These are phyloP conservation scores for Xiphophorus couchianus DNA, from an alignment of 2,113 vertebrate genomes.

Conservation along the genomic window DNA sequence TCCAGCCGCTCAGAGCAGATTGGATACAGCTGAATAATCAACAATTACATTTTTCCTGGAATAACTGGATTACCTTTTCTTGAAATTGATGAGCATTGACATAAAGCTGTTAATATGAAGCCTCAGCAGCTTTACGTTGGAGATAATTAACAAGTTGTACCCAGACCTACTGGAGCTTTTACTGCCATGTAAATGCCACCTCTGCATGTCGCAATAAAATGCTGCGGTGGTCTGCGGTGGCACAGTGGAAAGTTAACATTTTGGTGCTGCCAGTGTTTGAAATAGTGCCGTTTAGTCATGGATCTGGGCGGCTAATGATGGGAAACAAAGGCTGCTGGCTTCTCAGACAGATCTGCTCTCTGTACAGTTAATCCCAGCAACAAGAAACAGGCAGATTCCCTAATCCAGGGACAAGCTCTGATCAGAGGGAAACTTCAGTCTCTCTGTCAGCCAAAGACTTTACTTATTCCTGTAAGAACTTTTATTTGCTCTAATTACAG, in stretches of 20 bases:
- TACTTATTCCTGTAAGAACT: slow-evolving; percentile 10
- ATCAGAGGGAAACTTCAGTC: slow-evolving; percentile 10
- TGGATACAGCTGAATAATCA: not conserved
- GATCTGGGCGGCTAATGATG: slow-evolving; percentile 34
- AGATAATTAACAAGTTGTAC: slow-evolving; percentile 33
- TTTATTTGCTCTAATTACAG: slow-evolving; percentile 44
- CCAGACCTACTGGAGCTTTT: slow-evolving; percentile 36
- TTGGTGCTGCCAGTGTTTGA: slow-evolving; percentile 26
- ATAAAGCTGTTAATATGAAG: not conserved
- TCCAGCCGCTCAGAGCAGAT: not conserved
- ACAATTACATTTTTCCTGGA: not conserved
- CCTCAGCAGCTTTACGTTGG: not conserved
- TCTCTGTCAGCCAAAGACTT: not conserved
- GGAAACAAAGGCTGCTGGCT: slow-evolving; percentile 33
- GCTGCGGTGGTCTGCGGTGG: slow-evolving; percentile 48
- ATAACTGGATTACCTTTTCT: not conserved
- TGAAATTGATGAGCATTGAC: not conserved
- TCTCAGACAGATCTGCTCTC: not conserved
- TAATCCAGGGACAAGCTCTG: slow-evolving; percentile 8
- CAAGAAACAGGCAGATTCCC: not conserved
- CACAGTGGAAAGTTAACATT: slow-evolving; percentile 49
- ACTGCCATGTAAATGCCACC: slow-evolving; percentile 58
- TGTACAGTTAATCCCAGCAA: slow-evolving; percentile 9
- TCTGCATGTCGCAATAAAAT: slow-evolving; percentile 56
- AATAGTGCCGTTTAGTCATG: slow-evolving; percentile 31